Conservation (phyloP, 2,113 vertebrate species). For the Raja brachyura region DNA sequence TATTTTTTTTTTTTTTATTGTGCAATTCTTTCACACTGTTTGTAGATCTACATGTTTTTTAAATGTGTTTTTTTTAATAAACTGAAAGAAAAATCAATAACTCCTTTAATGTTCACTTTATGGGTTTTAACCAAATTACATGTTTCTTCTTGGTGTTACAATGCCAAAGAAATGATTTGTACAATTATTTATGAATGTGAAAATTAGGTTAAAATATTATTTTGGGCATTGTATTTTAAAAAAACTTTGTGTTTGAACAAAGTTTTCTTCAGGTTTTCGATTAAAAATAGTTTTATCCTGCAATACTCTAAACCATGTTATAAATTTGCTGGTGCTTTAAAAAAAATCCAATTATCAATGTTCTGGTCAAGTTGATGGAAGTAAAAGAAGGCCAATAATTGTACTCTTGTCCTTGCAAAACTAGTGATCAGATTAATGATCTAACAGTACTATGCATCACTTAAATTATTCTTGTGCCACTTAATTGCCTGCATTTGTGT, state of each 20-base stretch:
- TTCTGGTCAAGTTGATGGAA: background rate
- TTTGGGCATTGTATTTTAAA: background rate
- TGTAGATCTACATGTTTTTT: background rate
- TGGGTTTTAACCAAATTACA: too few species aligned
- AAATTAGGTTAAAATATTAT: background rate
- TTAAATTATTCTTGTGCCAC: slow-evolving; percentile 9
- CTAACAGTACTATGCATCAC: slow-evolving; percentile 2
- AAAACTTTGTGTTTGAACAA: background rate
- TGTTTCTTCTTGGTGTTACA: background rate
- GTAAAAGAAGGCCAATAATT: background rate
- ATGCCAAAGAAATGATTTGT: background rate
- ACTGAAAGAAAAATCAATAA: background rate
- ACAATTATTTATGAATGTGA: background rate
- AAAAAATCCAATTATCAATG: background rate
- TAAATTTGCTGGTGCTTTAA: background rate
- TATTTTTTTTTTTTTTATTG: background rate
- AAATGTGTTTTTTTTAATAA: background rate
- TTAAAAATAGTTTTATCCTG: background rate
- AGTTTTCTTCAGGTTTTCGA: background rate
- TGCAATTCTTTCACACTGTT: background rate
- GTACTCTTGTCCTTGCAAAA: background rate
- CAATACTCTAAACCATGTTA: background rate
- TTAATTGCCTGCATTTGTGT: slow-evolving; percentile 50
- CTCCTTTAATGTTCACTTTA: background rate
- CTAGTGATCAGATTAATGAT: background rate